Base-by-base conservation (phyloP, 2,888 invertebrate genomes). In the Polietes domitor region DNA sequence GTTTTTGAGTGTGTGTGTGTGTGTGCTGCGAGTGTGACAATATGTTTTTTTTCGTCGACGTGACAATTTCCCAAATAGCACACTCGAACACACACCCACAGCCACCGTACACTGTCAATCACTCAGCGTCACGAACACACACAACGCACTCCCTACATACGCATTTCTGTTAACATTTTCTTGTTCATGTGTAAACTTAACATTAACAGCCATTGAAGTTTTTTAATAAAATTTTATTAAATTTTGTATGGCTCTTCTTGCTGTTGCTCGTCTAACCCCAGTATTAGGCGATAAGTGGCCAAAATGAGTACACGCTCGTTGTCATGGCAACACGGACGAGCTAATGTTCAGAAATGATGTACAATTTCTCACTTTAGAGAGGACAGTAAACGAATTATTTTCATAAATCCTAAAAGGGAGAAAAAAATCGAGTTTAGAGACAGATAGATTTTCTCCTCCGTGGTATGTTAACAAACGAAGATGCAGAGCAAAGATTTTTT, bases 81-180 rank as follows among this genome's bases (percentile, higher is more conserved):
- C 7, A 70, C 58, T 50, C 55, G 26, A 17, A 19, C 55, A 77
- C 32, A 53, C 68, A 55, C 26, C 58, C 28, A 55, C 15, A 75
- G 17, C 43, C 19, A 63, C 41, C 32, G 21, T 19, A 32, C 41
- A 50, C 26, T 61, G 70, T 37, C 17, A 77, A 28, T 68, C 53
- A 50, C 17, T 50, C 50, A 77, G 1, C 37, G 9, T 63, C 17
- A 41, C 7, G 5, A 7, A 26, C 28, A 58, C 41, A n/a, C 47
- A 47, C n/a, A n/a, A 47, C 47, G n/a, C 47, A 47, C 32, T 32
- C 9, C 32, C 4, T 37, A 3, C 37, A 7, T 9, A 37, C 37
- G 47, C n/a, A n/a, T 47, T 47, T 47, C 47, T 47, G 37, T 47
- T 47, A 47, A 24, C 70, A 19, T 28, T 12, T 65, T n/a, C 12